Base-by-base conservation (phyloP, 2,888 invertebrate genomes). In the Galeruca laticollis region DNA sequence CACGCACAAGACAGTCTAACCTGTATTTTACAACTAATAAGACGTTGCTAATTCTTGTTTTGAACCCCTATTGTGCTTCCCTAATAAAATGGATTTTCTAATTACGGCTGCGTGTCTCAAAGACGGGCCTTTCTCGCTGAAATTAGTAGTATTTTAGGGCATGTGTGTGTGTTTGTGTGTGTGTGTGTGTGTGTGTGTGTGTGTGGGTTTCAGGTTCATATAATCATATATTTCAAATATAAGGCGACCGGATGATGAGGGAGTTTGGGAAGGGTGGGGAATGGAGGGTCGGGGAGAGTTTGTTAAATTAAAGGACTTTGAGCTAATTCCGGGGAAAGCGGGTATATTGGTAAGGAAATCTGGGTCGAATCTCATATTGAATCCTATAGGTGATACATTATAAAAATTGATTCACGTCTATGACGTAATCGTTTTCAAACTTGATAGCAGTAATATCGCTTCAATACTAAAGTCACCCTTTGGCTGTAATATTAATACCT, bases 11-110 rank as follows among this genome's bases (percentile, higher is more conserved):
- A 65, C 65, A 75, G 79, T 81, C 80, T 78, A 82, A 81, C 78
- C 79, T 79, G 81, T 82, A 81, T 82, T 83, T 83, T 82, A 80
- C 79, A 82, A 81, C 78, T 83, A 83, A 84, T 84, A 83, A 82
- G 82, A 83, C 82, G 82, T 76, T 80, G 79, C 67, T 67, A 70
- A 66, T 67, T 66, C 70, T 43, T 40, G 57, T 62, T 57, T 82
- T 79, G 79, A 75, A 73, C 73, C 77, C 74, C 81, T 76, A 82
- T 83, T 82, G 82, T 83, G 49, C 57, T 59, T 79, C 78, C 69
- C 72, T 78, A 76, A 77, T 78, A 80, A 81, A 82, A 81, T 79
- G 78, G 81, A 82, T 82, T 81, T 80, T 78, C 79, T 80, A 82
- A 82, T 82, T 82, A 81, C 79, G 73, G 77, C 76, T 78, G 70